These are phyloP conservation scores for Mechanitis messenoides DNA, from an alignment of 2,888 invertebrate species.

Conservation along the genomic window DNA sequence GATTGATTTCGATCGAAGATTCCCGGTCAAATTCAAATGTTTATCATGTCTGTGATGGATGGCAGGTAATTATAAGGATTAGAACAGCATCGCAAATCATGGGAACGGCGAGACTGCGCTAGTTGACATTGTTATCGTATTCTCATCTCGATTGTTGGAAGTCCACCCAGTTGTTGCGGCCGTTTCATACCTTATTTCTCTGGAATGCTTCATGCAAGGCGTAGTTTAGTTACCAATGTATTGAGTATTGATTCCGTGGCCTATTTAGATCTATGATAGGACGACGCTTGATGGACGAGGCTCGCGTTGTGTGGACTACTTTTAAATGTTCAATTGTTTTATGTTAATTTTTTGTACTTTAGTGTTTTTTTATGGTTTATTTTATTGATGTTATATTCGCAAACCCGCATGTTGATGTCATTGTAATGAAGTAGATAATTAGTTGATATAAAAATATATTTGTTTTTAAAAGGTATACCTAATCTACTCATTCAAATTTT, in stretches of 20 bases:
- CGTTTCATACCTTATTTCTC: slow-evolving; percentile 62
- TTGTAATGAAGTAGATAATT: not conserved
- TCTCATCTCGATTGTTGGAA: slow-evolving; percentile 69
- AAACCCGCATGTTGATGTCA: slow-evolving; percentile 17
- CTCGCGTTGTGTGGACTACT: slow-evolving; percentile 38
- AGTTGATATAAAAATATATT: not conserved
- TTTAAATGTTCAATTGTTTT: slow-evolving; percentile 9
- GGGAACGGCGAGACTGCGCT: slow-evolving; percentile 67
- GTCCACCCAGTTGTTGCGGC: slow-evolving; percentile 34
- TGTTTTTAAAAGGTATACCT: not conserved
- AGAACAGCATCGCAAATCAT: slow-evolving; percentile 73
- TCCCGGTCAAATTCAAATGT: slow-evolving; percentile 47
- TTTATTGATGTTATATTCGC: slow-evolving; percentile 12
- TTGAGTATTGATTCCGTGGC: slow-evolving; percentile 61
- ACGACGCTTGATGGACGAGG: slow-evolving; percentile 60
- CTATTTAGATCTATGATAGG: slow-evolving; percentile 69
- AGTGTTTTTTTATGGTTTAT: slow-evolving; percentile 13
- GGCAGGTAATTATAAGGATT: slow-evolving; percentile 72
- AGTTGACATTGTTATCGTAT: slow-evolving; percentile 69
- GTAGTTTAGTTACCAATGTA: slow-evolving; percentile 50
- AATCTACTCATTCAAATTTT: slow-evolving; percentile 7
- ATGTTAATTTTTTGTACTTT: slow-evolving; percentile 12
- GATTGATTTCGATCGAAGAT: slow-evolving; percentile 56
- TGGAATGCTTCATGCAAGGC: slow-evolving; percentile 58
- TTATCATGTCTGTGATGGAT: slow-evolving; percentile 70